Base-by-base conservation (phyloP, 2,113 vertebrate species). In the Dasyornis broadbenti region DNA sequence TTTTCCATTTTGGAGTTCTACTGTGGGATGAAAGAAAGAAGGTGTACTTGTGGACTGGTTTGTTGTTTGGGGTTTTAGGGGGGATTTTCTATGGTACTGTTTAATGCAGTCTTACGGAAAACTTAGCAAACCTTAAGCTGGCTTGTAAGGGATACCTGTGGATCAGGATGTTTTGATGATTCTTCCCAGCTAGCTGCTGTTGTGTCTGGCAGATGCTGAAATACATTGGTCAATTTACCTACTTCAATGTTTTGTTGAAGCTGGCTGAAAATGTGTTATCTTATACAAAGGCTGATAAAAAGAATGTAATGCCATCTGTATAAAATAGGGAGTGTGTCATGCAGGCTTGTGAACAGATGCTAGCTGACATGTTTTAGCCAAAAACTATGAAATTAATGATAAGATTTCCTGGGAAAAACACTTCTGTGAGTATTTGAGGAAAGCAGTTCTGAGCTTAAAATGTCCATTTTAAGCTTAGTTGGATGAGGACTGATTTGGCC, bases 341-440 rank as follows among this genome's bases (percentile, higher is more conserved):
- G 54, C 76, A 92, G 70, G 75, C 92, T 94, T 85, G 66, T 30
- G 90, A 86, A 82, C 60, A 94, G 93, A 92, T 78, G 94, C 89
- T 86, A 77, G 85, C 63, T 87, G 94, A 93, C 85, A 77, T 76
- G 59, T 81, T 92, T 95, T 81, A 86, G 82, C 45, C 83, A 95
- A 83, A 92, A 97, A 87, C 39, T 33, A 77, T 44, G 68, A 83
- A 80, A 80, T 78, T 90, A 94, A 91, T 91, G 89, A 92, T 86
- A 87, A 95, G 69, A 61, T 68, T 97, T 96, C 82, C 94, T 95
- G 93, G 93, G 90, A 84, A 94, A 95, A 92, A 82, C 85, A 78
- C 72, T 93, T 94, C 40, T 86, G 66, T 83, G 77, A 89, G 45
- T 78, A 70, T 85, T 76, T 90, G 77, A 93, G 79, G 66, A 92